Evolutionary conservation across 2,113 vertebrate genomes (phyloP).

Genomic region (Neolamprologus cancellatus): DNA sequence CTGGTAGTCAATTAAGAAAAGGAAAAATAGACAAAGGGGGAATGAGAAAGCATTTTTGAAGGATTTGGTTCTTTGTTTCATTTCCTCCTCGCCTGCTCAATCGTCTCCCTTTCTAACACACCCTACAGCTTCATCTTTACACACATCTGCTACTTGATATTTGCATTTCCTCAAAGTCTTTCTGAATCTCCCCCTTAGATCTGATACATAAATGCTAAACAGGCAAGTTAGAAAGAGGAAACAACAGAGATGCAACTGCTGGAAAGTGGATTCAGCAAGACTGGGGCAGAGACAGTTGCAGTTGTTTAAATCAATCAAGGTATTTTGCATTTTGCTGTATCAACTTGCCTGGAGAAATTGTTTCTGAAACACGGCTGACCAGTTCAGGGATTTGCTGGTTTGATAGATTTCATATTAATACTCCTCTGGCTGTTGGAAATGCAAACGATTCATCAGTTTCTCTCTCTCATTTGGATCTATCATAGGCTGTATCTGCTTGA

Average conservation of each 20-base stretch:
- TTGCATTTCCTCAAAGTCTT: background rate
- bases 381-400: constrained; percentile 8
- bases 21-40: background rate
- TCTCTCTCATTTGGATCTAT: constrained; percentile 38
- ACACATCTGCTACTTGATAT: background rate
- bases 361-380: constrained; percentile 8
- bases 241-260: background rate
- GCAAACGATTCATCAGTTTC: constrained; percentile 35
- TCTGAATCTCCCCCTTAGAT: background rate
- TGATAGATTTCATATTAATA: constrained; percentile 37
- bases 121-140: background rate
- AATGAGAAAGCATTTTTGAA: background rate
- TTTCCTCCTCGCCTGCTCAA: background rate
- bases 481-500: constrained; percentile 30
- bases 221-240: background rate
- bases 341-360: background rate
- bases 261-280: background rate
- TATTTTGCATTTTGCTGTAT: constrained; percentile 37
- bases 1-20: constrained; percentile 24
- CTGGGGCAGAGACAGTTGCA: background rate
- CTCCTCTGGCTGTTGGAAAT: constrained; percentile 6
- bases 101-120: background rate
- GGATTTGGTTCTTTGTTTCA: background rate
- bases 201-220: background rate
- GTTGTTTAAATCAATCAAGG: background rate